Conservation (phyloP, 2,888 invertebrate species). For the Lottia scabra region DNA sequence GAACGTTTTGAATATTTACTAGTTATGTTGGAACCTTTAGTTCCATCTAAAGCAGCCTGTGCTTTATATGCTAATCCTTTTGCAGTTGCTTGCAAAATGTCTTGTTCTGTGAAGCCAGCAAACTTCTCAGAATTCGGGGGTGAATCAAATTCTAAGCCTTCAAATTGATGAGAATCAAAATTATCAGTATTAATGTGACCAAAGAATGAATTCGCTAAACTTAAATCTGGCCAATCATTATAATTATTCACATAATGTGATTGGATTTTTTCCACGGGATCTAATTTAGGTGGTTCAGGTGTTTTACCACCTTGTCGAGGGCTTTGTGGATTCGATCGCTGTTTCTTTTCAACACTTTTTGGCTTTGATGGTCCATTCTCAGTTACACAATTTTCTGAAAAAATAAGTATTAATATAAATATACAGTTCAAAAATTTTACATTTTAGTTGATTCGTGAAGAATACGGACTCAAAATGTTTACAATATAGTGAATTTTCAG, state of each 20-base stretch:
- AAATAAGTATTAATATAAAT: background rate
- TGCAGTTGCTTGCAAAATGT: conserved; percentile 18
- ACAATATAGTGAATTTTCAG: too few relatives aligned
- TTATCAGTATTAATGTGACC: background rate
- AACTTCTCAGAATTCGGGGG: background rate
- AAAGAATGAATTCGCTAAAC: background rate
- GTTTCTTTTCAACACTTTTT: background rate
- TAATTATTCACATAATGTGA: background rate
- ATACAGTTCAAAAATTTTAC: too few relatives aligned
- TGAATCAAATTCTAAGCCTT: background rate
- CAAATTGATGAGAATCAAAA: conserved; percentile 4
- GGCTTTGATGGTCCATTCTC: background rate
- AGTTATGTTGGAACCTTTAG: conserved; percentile 44
- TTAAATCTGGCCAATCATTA: background rate
- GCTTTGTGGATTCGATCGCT: background rate
- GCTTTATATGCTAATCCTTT: conserved; percentile 22
- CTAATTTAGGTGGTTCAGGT: background rate
- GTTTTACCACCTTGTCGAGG: background rate
- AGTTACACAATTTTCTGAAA: background rate
- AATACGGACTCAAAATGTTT: too few relatives aligned
- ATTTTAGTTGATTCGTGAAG: too few relatives aligned
- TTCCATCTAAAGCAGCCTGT: conserved; percentile 28
- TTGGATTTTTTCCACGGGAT: background rate
- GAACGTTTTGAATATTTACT: conserved; percentile 48
- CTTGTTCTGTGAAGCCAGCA: conserved; percentile 10